Evolutionary conservation across 92 coral and sea anemone species (phyloP), one percentile per base, ranked within the genome.

Genomic region (Paramuricea clavata): DNA sequence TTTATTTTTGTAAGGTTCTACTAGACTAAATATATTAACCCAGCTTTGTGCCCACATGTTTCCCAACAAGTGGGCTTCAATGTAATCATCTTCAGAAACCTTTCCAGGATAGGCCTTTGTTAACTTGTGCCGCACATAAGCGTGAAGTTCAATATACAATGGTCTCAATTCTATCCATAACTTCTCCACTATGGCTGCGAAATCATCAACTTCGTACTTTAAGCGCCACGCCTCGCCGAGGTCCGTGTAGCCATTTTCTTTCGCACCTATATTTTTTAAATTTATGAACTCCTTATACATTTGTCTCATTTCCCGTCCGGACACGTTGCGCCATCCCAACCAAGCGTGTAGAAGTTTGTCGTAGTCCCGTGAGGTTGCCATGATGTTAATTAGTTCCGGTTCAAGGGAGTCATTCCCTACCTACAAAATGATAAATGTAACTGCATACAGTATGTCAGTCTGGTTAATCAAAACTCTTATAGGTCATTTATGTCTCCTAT

Each of bases 11-110:
- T 65, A 92, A 0, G 98, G 98, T 50, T 91, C 88, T 17, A 95
- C 89, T 7, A 95, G 69, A 30, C 93, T 87, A 54, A 91, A 95
- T 39, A 93, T 93, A 57, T 90, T 86, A 26, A 47, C 84, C 98
- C 98, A 95, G 4, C 86, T 76, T 43, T 95, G 97, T 0, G 98
- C 74, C 98, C n/a, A n/a, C n/a, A n/a, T n/a, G n/a, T n/a, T n/a
- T n/a, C n/a, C n/a, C n/a, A n/a, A n/a, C n/a, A n/a, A n/a, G n/a
- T n/a, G n/a, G n/a, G n/a, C n/a, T n/a, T n/a, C n/a, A n/a, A n/a
- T n/a, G n/a, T n/a, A n/a, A 9, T 44, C 91, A 0, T 83, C 42
- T 6, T 64, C 81, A 34, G 49, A 22, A 26, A 91, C 92, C 81
- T 83, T 79, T n/a, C 33, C 69, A 6, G 91, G 89, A 52, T 92